Evolutionary conservation across 2,797 vertebrate species (phyloP).

Genomic region (Chaetophractus vellerosus): DNA sequence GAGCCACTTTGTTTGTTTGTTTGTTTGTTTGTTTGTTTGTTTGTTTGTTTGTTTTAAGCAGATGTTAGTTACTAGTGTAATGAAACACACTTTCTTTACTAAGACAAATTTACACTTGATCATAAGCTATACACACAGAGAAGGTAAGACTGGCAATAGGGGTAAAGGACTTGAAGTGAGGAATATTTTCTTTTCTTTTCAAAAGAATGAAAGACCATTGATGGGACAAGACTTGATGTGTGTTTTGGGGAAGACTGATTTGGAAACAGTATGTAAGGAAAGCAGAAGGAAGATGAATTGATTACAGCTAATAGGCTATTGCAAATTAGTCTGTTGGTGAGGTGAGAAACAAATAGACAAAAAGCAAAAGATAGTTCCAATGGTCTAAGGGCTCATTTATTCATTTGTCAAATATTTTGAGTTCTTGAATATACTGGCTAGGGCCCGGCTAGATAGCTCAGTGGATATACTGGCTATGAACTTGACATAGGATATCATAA

Average conservation of each 20-base stretch:
- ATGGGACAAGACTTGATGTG: neutral
- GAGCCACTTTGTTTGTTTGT: neutral
- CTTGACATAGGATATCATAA: neutral
- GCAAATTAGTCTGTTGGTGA: neutral
- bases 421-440: neutral
- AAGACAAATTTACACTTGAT: neutral
- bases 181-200: neutral
- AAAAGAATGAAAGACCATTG: neutral
- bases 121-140: neutral
- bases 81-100: slow-evolving; percentile 11
- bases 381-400: neutral
- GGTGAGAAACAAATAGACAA: neutral
- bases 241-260: neutral
- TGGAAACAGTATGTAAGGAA: neutral
- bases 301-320: neutral
- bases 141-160: neutral
- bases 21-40: neutral
- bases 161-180: too few relatives aligned
- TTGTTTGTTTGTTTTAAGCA: neutral
- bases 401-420: neutral
- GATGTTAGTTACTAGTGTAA: neutral
- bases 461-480: neutral
- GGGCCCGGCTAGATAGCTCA: too few relatives aligned
- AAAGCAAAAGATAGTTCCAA: neutral
- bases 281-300: neutral